Evolutionary conservation across 2,797 vertebrate species (phyloP), one percentile per base, ranked within the genome.

Genomic region (Ctenopoma multispine): DNA sequence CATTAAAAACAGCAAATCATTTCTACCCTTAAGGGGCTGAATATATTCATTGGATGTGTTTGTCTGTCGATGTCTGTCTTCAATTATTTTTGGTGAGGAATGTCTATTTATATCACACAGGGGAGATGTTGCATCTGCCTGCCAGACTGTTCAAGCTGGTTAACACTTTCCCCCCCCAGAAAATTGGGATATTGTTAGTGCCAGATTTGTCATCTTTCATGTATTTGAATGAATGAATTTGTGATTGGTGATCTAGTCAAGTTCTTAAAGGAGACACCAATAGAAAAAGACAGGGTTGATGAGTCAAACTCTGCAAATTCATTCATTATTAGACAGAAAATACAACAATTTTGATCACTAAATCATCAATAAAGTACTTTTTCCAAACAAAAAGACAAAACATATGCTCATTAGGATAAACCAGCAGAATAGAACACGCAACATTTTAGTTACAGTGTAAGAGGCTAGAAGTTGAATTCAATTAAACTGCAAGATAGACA

Each of bases 121-220:
- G 24, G 53, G 43, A 46, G 18, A 58, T 23, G n/a, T 18, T 12
- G 17, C 56, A 54, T 68, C 67, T 72, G 58, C 27, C 57, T 29
- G 40, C 53, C 53, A 75, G 41, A 73, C 11, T 18, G 10, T 60
- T 77, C 31, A 60, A 60, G 21, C 20, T 40, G 27, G 12, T 55
- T 51, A 8, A 61, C 21, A 15, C 65, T 34, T 23, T 59, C 41
- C 5, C 13, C 13, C 31, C 40, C 1, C 0, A 7, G 4, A 43
- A 69, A 44, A 69, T 34, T 4, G 18, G 8, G n/a, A 41, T 43
- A 17, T 1, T 24, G 21, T 24, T 9, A 29, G 23, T 46, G 43
- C 13, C 12, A 14, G 0, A 41, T 41, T 41, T 27, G 14, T 38
- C 48, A 31, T 41, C 5, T n/a, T n/a, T n/a, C n/a, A n/a, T n/a